Conservation (phyloP, 2,113 vertebrate genomes). For the Dipodomys merriami region DNA sequence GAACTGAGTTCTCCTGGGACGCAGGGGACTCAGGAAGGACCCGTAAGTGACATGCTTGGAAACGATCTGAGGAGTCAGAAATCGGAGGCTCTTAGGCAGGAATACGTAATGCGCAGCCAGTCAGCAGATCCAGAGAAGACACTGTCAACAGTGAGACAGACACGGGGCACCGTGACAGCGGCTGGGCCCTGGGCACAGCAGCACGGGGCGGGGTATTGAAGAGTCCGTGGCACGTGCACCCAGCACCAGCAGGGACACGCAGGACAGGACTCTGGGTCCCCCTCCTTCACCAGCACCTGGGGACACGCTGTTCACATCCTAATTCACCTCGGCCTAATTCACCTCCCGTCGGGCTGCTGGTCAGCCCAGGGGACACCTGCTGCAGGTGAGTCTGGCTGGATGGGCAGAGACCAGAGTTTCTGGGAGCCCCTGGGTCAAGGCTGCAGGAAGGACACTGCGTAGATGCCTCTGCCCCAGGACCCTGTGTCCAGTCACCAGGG, state of each 20-base stretch:
- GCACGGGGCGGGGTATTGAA: accelerated
- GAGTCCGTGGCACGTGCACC: background rate
- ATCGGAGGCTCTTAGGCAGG: background rate
- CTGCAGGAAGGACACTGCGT: background rate
- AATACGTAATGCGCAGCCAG: background rate
- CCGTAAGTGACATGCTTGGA: background rate
- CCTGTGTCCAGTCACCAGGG: too few species aligned
- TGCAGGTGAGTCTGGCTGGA: accelerated
- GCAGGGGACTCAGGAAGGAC: too few species aligned
- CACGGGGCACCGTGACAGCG: accelerated
- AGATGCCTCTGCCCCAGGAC: too few species aligned
- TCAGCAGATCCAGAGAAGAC: background rate
- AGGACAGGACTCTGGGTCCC: background rate
- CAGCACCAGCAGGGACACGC: too few species aligned
- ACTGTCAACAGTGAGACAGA: background rate
- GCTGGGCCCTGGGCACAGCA: accelerated
- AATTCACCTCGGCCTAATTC: too few species aligned
- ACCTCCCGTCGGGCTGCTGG: accelerated
- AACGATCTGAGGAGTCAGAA: slow-evolving; percentile 1
- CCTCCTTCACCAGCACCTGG: too few species aligned
- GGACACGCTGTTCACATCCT: too few species aligned
- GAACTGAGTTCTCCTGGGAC: background rate
- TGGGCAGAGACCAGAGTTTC: accelerated
- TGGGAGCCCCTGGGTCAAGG: background rate
- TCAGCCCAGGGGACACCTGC: accelerated